Conservation (phyloP, 2,797 vertebrate genomes). For the Macropodus opercularis region DNA sequence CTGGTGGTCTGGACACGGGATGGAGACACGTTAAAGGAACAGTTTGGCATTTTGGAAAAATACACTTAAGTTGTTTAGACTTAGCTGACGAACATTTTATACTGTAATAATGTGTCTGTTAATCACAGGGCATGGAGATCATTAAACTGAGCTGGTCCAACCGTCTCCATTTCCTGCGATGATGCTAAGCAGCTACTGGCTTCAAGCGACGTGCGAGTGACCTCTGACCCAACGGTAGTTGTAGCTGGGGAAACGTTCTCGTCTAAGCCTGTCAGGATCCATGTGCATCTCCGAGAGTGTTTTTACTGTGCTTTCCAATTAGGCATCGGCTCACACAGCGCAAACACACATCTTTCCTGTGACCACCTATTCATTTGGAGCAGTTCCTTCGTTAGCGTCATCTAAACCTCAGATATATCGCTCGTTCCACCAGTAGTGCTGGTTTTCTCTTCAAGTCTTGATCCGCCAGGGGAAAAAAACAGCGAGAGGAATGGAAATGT, state of each 20-base stretch:
- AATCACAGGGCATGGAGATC: too few relatives aligned
- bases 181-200: too few relatives aligned
- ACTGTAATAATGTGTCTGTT: too few relatives aligned
- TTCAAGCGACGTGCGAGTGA: too few relatives aligned
- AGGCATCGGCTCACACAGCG: constrained; percentile 25
- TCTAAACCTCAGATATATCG: constrained; percentile 69
- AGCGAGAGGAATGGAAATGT: constrained; percentile 50
- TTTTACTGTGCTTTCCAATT: constrained; percentile 47
- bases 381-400: constrained; percentile 69
- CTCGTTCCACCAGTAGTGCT: constrained; percentile 46
- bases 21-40: constrained; percentile 11
- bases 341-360: constrained; percentile 52
- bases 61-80: too few relatives aligned
- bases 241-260: background rate
- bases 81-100: too few relatives aligned
- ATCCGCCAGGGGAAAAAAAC: constrained; percentile 33
- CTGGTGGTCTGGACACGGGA: constrained; percentile 52
- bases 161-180: too few relatives aligned
- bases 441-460: constrained; percentile 40
- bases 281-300: constrained; percentile 6
- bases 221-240: background rate
- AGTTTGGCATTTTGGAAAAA: background rate
- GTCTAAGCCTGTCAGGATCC: background rate
- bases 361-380: constrained; percentile 64
- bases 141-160: too few relatives aligned